phyloP scores from a whole-genome alignment of 2,888 invertebrate species.

The Idaea biselata region DNA sequence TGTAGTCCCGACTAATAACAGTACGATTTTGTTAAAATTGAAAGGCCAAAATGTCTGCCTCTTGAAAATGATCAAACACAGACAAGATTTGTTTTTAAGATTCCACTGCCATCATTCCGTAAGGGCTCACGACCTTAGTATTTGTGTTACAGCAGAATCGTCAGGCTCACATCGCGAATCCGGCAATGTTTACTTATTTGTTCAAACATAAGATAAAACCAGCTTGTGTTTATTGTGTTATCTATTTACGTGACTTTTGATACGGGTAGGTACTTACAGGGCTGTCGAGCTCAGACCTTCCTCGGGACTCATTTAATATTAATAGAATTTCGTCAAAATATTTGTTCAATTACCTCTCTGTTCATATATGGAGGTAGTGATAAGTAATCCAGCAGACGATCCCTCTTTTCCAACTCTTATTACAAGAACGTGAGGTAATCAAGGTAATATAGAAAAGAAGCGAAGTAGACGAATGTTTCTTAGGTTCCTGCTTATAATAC shows the following conservation, averaged over 20 bases:
- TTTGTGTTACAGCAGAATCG: neutral
- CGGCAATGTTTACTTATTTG: conserved; percentile 33
- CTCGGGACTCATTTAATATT: conserved; percentile 34
- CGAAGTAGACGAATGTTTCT: neutral
- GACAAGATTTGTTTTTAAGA: neutral
- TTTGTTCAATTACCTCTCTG: conserved; percentile 31
- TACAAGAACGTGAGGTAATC: conserved; percentile 1
- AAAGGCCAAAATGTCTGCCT: neutral
- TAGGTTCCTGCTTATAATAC: neutral
- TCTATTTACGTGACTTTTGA: conserved; percentile 42
- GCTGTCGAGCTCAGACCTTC: conserved; percentile 23
- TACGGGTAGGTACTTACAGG: conserved; percentile 36
- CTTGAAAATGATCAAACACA: neutral
- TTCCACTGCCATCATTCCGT: neutral
- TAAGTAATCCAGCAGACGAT: conserved; percentile 3
- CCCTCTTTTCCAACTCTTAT: neutral
- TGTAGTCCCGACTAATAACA: neutral
- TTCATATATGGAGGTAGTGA: conserved; percentile 11
- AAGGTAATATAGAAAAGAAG: neutral
- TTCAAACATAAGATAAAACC: conserved; percentile 32
- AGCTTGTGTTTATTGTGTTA: conserved; percentile 33
- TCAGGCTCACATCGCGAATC: conserved; percentile 25
- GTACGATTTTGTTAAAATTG: neutral
- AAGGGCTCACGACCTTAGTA: neutral
- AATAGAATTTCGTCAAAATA: conserved; percentile 35